A percentile compares a stretch with the other conserved stretches of the same genome.
These are phyloP conservation scores for Trachops cirrhosus DNA, from an alignment of 2,797 vertebrate species.

Conservation along the genomic window DNA sequence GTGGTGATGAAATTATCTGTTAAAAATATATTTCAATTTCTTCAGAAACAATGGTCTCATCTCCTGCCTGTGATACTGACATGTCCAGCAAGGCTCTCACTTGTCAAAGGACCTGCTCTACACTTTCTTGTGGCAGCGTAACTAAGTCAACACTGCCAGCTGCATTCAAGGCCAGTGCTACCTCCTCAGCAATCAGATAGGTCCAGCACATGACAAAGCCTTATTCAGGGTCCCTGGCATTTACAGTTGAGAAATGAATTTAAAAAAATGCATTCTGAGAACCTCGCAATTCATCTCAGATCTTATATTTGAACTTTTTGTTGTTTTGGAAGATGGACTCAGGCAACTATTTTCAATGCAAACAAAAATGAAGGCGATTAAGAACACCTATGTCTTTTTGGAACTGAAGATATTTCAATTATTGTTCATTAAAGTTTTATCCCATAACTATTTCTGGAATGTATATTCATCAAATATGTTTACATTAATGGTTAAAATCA, in stretches of 20 bases:
- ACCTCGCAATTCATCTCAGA: not conserved
- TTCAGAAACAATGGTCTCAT: not conserved
- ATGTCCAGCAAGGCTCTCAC: not conserved
- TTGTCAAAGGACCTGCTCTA: not conserved
- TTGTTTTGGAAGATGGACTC: not conserved
- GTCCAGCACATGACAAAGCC: not conserved
- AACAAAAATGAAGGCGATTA: not conserved
- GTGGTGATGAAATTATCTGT: not conserved
- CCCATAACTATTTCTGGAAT: not conserved
- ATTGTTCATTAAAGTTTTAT: not conserved
- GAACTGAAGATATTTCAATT: not conserved
- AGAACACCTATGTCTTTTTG: slow-evolving; percentile 32
- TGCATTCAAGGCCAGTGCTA: not conserved
- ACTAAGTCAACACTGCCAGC: rapidly evolving
- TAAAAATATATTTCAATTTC: slow-evolving; percentile 7
- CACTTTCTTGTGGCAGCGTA: not conserved
- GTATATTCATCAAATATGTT: not conserved
- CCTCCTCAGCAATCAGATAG: not conserved
- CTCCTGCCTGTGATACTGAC: not conserved
- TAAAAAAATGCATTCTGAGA: not conserved
- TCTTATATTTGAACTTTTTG: not conserved
- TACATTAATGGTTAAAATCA: not conserved
- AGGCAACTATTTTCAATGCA: not conserved
- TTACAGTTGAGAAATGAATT: not conserved
- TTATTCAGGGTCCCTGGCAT: not conserved